Base-by-base conservation (phyloP, 2,888 invertebrate species). In the Drosophila conformis region DNA sequence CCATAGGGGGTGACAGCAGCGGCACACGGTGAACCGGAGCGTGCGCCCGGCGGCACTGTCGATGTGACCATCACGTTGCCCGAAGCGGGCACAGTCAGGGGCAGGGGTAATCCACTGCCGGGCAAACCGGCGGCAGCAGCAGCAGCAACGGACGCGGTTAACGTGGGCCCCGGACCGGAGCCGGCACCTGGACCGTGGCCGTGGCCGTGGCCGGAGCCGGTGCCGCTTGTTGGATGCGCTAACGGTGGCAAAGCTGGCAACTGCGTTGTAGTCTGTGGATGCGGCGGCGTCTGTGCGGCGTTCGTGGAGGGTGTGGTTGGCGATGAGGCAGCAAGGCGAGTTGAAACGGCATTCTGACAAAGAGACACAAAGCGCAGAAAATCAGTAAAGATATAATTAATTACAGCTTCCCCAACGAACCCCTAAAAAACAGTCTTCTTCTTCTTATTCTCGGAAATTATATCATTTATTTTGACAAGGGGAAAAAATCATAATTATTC, bases 251-350 rank as follows among this genome's bases (percentile, higher is more conserved):
- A 59, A 63, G 88, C 75, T 57, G 78, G 77, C 72, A 80, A 40
- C 67, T 83, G 71, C 71, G 73, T 73, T 40, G 73, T 57, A 38
- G 73, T 74, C 77, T 71, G 80, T 81, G 93, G 82, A 62, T 83
- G 85, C 73, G 94, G 94, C 92, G 94, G 94, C 92, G 94, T 94
- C 94, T 93, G 94, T 82, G 85, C 89, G 69, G 85, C 82, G 85
- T 84, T 89, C 61, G 74, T 89, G 54, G 85, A 68, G 74, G 85
- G 85, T 68, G 90, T 94, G 93, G 95, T 94, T 93, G 95, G 95
- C 92, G 95, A 95, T 93, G 95, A 95, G 93, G 95, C 95, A 94
- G 95, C 95, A 92, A 94, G 94, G 94, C 95, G 95, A 95, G 96
- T 96, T 94, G 96, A 95, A 94, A 95, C 95, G 90, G 93, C 93